These are phyloP conservation scores for Cryptocephalus primarius DNA, from an alignment of 2,888 invertebrate genomes.

Conservation along the genomic window DNA sequence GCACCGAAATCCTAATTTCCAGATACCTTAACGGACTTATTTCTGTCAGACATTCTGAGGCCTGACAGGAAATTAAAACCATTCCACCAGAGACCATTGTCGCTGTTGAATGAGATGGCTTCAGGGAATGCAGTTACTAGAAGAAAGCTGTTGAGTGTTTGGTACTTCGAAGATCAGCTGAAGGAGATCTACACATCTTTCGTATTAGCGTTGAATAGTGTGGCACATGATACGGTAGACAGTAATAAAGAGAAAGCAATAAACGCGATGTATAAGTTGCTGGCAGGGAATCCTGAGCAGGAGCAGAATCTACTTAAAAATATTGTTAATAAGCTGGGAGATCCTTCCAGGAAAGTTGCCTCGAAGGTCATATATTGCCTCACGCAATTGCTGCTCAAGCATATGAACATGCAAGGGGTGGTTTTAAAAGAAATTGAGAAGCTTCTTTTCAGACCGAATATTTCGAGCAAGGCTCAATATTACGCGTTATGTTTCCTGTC, in stretches of 20 bases:
- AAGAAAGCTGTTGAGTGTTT: slow-evolving; percentile 57
- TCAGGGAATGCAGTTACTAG: slow-evolving; percentile 54
- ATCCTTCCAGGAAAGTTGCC: slow-evolving; percentile 79
- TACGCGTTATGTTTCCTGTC: slow-evolving; percentile 88
- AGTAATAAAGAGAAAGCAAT: slow-evolving; percentile 73
- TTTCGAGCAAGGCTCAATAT: slow-evolving; percentile 78
- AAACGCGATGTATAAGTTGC: slow-evolving; percentile 58
- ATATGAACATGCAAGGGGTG: slow-evolving; percentile 78
- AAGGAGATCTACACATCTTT: slow-evolving; percentile 58
- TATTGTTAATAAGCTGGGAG: slow-evolving; percentile 91
- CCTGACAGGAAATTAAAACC: slow-evolving; percentile 53
- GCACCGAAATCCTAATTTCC: slow-evolving; percentile 21
- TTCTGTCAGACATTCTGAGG: slow-evolving; percentile 58
- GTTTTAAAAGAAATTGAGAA: slow-evolving; percentile 84
- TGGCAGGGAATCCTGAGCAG: slow-evolving; percentile 72
- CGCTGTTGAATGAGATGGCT: slow-evolving; percentile 45
- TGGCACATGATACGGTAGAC: slow-evolving; percentile 70
- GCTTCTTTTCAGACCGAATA: slow-evolving; percentile 73
- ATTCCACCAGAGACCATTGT: slow-evolving; percentile 55
- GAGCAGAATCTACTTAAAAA: slow-evolving; percentile 69
- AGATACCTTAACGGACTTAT: slow-evolving; percentile 71
- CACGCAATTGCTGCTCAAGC: slow-evolving; percentile 67
- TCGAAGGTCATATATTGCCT: slow-evolving; percentile 81
- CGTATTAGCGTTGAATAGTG: slow-evolving; percentile 57
- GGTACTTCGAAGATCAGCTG: slow-evolving; percentile 85